Conservation (phyloP, 2,797 vertebrate genomes). For the Philypnodon macrostomus region DNA sequence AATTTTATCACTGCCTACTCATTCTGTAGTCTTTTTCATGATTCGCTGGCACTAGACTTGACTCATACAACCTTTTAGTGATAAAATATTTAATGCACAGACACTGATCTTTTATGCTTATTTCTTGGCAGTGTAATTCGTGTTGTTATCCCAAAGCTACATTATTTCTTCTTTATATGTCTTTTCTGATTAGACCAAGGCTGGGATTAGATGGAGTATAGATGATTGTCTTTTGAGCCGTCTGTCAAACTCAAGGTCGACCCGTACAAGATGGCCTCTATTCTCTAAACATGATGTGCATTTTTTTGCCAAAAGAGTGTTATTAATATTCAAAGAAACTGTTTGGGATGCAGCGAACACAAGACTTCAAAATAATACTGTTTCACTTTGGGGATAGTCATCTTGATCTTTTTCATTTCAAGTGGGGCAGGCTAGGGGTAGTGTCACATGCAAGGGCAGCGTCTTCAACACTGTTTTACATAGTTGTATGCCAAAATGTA, state of each 20-base stretch:
- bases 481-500: neutral
- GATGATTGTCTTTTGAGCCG: constrained; percentile 22
- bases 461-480: neutral
- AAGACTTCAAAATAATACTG: neutral
- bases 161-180: constrained; percentile 2
- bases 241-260: constrained; percentile 17
- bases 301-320: constrained; percentile 6
- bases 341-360: neutral
- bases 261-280: neutral
- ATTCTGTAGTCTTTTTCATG: constrained; percentile 8
- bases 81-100: constrained; percentile 30
- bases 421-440: neutral
- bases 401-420: neutral
- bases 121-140: constrained; percentile 2
- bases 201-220: constrained; percentile 32
- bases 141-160: neutral
- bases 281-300: neutral
- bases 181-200: constrained; percentile 9
- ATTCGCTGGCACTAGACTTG: constrained; percentile 15
- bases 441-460: neutral
- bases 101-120: constrained; percentile 8
- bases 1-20: constrained; percentile 18
- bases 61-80: constrained; percentile 5
- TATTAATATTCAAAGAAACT: constrained; percentile 7
- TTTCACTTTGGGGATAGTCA: neutral